Percentiles rank a stretch among this genome's conserved stretches.
These are phyloP conservation scores for Pectinophora gossypiella DNA, from an alignment of 1,140 invertebrate species.

Conservation along the genomic window DNA sequence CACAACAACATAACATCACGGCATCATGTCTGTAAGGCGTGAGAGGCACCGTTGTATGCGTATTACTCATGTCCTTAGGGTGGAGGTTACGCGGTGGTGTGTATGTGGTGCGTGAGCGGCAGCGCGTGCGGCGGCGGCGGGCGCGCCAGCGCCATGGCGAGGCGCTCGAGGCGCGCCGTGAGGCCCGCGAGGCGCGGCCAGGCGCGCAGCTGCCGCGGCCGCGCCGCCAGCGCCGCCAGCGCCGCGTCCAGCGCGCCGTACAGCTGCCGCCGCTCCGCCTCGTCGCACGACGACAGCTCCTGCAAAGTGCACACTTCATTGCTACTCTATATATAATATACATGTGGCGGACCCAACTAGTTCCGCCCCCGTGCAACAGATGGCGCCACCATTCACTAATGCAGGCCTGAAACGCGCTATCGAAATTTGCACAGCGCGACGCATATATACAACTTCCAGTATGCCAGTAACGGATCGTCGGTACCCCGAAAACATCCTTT, in stretches of 20 bases:
- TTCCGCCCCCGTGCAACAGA: too few relatives aligned
- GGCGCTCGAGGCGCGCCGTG: constrained; percentile 30
- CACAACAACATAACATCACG: too few relatives aligned
- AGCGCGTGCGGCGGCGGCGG: constrained; percentile 10
- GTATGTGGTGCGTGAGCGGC: not conserved
- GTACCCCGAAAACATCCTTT: too few relatives aligned
- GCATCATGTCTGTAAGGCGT: too few relatives aligned
- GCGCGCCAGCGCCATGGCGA: constrained; percentile 37
- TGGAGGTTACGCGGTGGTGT: not conserved
- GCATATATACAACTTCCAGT: too few relatives aligned
- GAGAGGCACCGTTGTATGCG: too few relatives aligned
- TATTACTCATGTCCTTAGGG: not conserved
- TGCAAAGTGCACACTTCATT: constrained; percentile 14
- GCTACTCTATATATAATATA: too few relatives aligned
- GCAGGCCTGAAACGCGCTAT: too few relatives aligned
- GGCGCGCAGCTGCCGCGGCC: not conserved
- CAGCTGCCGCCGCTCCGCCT: constrained; percentile 36
- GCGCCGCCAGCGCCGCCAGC: constrained; percentile 20
- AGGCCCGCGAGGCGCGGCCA: constrained; percentile 34
- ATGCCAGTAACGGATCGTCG: too few relatives aligned
- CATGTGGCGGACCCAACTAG: too few relatives aligned
- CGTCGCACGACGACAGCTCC: constrained; percentile 42
- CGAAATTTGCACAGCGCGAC: too few relatives aligned
- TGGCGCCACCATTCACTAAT: too few relatives aligned
- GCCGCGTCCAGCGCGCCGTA: constrained; percentile 43